Conservation (phyloP, 2,113 vertebrate genomes). For the Heterotis niloticus region DNA sequence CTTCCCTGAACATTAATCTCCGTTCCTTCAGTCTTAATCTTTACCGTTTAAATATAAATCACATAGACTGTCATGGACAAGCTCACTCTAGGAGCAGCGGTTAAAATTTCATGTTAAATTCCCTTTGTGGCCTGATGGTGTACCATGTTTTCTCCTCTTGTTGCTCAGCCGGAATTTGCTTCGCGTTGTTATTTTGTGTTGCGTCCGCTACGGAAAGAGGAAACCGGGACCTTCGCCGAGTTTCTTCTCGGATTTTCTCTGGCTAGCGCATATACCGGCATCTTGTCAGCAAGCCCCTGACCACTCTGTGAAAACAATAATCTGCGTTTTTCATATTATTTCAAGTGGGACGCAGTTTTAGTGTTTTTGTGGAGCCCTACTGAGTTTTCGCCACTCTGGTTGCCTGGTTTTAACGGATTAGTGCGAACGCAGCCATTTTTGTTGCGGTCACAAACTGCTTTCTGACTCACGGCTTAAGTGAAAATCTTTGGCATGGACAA, state of each 20-base stretch:
- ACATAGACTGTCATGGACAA: conserved; percentile 48
- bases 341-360: conserved; percentile 5
- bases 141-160: conserved; percentile 20
- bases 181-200: neutral
- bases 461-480: conserved; percentile 15
- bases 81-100: conserved; percentile 34
- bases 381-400: neutral
- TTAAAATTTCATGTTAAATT: conserved; percentile 52
- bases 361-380: neutral
- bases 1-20: conserved; percentile 52
- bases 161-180: no score
- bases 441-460: conserved; percentile 10
- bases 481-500: conserved; percentile 16
- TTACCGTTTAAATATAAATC: conserved; percentile 62
- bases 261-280: conserved; percentile 22
- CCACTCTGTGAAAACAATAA: neutral
- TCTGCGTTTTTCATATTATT: conserved; percentile 7
- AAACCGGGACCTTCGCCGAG: neutral
- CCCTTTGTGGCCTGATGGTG: conserved; percentile 29
- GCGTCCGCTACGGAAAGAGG: neutral
- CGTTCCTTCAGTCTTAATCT: conserved; percentile 52
- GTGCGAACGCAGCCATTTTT: conserved; percentile 10
- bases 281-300: conserved; percentile 9
- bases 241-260: conserved; percentile 9
- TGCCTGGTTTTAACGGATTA: neutral